Evolutionary conservation across 2,888 invertebrate species (phyloP), one percentile per base, ranked within the genome.

Genomic region (Drosophila parthenogenetica): DNA sequence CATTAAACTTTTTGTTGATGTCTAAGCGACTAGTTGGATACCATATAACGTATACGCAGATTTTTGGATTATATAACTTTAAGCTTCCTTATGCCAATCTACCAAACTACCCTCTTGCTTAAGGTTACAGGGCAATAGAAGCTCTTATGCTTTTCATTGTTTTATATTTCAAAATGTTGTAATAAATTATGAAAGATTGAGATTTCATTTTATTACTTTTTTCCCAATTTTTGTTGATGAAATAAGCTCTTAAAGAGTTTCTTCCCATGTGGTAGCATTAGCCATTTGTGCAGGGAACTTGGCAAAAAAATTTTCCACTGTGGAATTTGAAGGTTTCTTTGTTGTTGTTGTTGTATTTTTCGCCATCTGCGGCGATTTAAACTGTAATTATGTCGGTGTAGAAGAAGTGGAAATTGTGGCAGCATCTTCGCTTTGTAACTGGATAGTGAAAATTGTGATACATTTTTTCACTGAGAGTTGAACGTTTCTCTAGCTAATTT

Each of bases 401-500:
- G 40, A 8, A 8, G 19, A 2, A 29, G 17, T n/a, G 29, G 8
- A 11, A 22, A 43, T 25, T 25, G 40, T 35, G 43, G n/a, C 59
- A 49, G 59, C 50, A 42, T 59, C 50, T 64, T 46, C 66, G 58
- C 13, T 13, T 4, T 35, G 89, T 83, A 86, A 89, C 85, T 83
- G 77, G 67, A 73, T 72, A 77, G 79, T 84, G 81, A 79, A 85
- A 85, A 85, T 83, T 80, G 76, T 67, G 80, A 71, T 88, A 71
- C 66, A 75, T 76, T 87, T 29, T 69, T 46, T 39, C 55, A 16
- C 46, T 55, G 32, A 39, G 60, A 57, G 42, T 22, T 42, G 53
- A 58, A 39, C 43, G 59, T 69, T 79, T 66, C 66, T 62, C 63
- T 65, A 64, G 76, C 71, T 68, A 79, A 83, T 86, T 83, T 82